A percentile compares a stretch with the other conserved stretches of the same genome.
Conservation (phyloP, 1,140 invertebrate genomes). For the Heliconius hewitsoni region DNA sequence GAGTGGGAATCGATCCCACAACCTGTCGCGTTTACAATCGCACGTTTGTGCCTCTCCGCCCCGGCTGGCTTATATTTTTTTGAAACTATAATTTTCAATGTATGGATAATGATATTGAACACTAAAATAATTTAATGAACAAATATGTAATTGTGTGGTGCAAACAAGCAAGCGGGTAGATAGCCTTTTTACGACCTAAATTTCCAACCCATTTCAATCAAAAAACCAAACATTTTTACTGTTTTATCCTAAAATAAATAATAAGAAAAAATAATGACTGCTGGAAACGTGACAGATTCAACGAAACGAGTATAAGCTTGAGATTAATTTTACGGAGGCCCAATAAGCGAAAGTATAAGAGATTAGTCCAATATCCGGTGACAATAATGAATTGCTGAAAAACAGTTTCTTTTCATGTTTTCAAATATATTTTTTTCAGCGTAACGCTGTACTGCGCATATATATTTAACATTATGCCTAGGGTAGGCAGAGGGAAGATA, state of each 20-base stretch:
- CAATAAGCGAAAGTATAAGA: conserved; percentile 8
- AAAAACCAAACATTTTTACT: background rate
- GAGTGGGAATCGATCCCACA: no score
- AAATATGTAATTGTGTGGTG: background rate
- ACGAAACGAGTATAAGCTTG: conserved; percentile 8
- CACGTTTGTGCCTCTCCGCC: no score
- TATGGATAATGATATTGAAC: background rate
- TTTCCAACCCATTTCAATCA: no score
- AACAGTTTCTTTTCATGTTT: background rate
- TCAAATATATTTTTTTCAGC: no score
- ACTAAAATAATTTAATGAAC: background rate
- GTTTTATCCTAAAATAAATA: background rate
- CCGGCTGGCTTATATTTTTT: no score
- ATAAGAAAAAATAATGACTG: conserved; percentile 1
- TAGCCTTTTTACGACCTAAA: no score
- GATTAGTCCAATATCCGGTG: conserved; percentile 9
- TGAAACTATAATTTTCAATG: background rate
- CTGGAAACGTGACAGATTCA: background rate
- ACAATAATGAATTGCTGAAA: conserved; percentile 11
- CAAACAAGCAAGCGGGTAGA: no score
- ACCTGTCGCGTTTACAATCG: no score
- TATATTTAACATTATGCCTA: no score
- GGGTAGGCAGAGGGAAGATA: no score
- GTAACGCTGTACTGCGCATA: no score
- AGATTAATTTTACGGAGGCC: conserved; percentile 6